Evolutionary conservation across 2,888 invertebrate species (phyloP), one percentile per base, ranked within the genome.

Genomic region (Gibbula magus): DNA sequence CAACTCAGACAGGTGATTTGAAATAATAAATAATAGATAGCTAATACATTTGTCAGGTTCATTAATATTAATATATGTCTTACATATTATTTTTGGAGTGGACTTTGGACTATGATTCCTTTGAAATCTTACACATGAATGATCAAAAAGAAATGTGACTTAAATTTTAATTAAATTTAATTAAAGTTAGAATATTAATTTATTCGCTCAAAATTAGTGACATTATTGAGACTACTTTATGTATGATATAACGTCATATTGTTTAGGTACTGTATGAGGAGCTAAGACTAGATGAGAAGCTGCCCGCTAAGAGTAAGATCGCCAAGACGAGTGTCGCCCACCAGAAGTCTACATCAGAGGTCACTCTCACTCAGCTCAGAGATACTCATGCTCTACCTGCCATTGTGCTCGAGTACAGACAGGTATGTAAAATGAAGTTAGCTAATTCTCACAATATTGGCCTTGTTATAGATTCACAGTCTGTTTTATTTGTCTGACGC

Each of bases 331-430:
- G 82, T 81, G 88, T 88, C 1, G 84, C 85, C 25, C 86, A 89
- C 5, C 87, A 88, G 78, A 91, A 87, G 77, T 91, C 91, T 10
- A 92, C 92, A 32, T 90, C 90, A 5, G 91, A 92, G 81, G 76
- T 88, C 45, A 89, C 90, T 10, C 86, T 92, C 1, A 86, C 79
- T 25, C 89, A 88, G 79, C 83, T 92, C 61, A 70, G 82, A 20
- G 84, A 82, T 45, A 76, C 87, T 0, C 91, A 92, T 73, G 87
- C 88, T 10, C 82, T 92, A n/a, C 92, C 92, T 18, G 83, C 84
- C 7, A 86, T 92, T n/a, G 79, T 92, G 4, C 85, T 91, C 39
- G 89, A 92, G 84, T 88, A 92, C 79, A 87, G 92, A 88, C 92
- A 91, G 85, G 91, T 91, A 81, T n/a, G 52, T 77, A 22, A 52